Evolutionary conservation across 2,888 invertebrate species (phyloP).

Genomic region (Theretra japonica): DNA sequence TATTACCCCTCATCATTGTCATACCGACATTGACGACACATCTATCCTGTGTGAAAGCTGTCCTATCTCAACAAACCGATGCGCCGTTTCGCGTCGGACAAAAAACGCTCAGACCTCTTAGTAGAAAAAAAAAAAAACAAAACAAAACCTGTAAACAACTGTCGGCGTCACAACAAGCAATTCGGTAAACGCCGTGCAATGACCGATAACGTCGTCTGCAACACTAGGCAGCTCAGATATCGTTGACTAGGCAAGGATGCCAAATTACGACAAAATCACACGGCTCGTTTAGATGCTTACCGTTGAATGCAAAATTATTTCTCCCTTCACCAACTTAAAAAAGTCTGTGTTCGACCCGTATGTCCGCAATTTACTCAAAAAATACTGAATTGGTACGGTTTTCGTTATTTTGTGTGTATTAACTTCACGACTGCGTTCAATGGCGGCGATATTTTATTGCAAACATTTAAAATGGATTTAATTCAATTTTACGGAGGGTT

Average conservation of each 20-base stretch:
- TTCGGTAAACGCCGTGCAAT: neutral
- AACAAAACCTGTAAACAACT: neutral
- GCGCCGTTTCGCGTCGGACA: neutral
- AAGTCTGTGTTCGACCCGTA: too few species aligned
- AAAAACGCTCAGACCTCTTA: neutral
- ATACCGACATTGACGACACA: neutral
- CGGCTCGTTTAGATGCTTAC: neutral
- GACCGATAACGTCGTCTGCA: conserved; percentile 5
- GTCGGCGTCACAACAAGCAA: neutral
- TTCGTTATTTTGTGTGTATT: too few species aligned
- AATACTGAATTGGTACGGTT: too few species aligned
- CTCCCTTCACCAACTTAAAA: too few species aligned
- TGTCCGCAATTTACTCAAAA: too few species aligned
- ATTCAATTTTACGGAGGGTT: too few species aligned
- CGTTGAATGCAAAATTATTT: neutral
- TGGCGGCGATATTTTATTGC: too few species aligned
- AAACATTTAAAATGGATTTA: too few species aligned
- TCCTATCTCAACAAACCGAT: neutral
- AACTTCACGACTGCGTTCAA: too few species aligned
- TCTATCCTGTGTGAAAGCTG: neutral
- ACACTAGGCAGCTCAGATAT: neutral
- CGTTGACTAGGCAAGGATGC: neutral
- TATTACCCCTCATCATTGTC: neutral
- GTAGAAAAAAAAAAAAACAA: neutral
- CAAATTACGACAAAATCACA: neutral